Evolutionary conservation across 2,888 invertebrate genomes (phyloP).

Genomic region (Fabriciana adippe): DNA sequence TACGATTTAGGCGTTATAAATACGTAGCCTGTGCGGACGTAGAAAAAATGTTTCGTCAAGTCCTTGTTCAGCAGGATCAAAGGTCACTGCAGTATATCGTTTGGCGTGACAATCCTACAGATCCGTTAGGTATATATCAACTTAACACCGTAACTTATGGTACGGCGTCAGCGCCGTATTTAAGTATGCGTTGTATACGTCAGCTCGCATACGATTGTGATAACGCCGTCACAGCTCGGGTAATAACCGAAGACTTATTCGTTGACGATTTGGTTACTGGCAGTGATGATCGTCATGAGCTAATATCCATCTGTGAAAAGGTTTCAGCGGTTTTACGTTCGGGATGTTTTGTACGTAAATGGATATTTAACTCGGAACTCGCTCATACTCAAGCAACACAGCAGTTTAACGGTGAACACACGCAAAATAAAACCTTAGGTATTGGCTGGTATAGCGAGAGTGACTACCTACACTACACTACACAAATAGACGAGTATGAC

Average conservation of each 20-base stretch:
- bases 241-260: background rate
- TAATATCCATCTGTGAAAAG: too few species aligned
- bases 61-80: constrained; percentile 43
- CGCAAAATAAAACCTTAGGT: constrained; percentile 19
- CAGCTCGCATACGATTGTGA: too few species aligned
- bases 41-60: constrained; percentile 47
- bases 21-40: constrained; percentile 37
- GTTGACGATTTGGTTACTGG: background rate
- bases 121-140: constrained; percentile 41
- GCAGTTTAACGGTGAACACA: background rate
- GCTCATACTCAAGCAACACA: background rate
- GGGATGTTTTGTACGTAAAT: constrained; percentile 14
- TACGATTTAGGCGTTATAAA: constrained; percentile 38
- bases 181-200: background rate
- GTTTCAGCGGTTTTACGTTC: background rate
- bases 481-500: background rate
- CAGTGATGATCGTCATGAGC: too few species aligned
- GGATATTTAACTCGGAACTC: constrained; percentile 4
- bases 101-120: constrained; percentile 44
- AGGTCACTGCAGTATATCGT: constrained; percentile 48
- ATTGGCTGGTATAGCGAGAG: constrained; percentile 13
- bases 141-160: constrained; percentile 36
- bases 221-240: too few species aligned
- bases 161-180: constrained; percentile 44
- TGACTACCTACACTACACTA: constrained; percentile 11